Evolutionary conservation across 2,113 vertebrate genomes (phyloP).

Genomic region (Pheucticus melanocephalus): DNA sequence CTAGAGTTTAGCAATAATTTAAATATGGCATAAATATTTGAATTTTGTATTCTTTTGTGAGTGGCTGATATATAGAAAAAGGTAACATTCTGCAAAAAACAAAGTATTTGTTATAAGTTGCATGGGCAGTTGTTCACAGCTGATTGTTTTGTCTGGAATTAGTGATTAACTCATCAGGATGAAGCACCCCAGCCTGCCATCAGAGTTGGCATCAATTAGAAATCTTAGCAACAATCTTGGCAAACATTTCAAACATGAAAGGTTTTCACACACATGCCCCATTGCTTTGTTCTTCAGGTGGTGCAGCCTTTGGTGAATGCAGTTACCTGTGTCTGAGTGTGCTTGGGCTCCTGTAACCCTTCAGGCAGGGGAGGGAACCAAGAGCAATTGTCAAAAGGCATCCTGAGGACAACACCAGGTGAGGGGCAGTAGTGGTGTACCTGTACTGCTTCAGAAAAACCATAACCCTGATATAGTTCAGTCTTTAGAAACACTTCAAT

Average conservation of each 20-base stretch:
- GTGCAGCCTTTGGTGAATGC: no score
- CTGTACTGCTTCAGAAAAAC: neutral
- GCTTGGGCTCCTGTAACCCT: neutral
- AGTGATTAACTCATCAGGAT: neutral
- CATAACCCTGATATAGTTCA: neutral
- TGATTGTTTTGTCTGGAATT: neutral
- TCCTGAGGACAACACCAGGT: neutral
- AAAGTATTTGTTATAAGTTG: neutral
- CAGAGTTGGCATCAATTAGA: neutral
- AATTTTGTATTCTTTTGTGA: neutral
- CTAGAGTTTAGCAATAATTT: neutral
- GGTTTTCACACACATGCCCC: neutral
- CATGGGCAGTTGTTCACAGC: neutral
- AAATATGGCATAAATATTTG: neutral
- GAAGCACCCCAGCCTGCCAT: neutral
- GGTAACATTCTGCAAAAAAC: neutral
- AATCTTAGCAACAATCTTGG: neutral
- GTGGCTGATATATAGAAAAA: neutral
- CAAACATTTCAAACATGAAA: neutral
- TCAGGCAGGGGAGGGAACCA: neutral
- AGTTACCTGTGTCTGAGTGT: neutral
- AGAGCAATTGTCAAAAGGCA: neutral
- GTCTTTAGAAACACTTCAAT: neutral
- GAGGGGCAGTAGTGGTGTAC: neutral
- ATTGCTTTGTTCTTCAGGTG: neutral